phyloP scores from a whole-genome alignment of 2,113 vertebrate genomes.

The Erythrocercus mccallii region DNA sequence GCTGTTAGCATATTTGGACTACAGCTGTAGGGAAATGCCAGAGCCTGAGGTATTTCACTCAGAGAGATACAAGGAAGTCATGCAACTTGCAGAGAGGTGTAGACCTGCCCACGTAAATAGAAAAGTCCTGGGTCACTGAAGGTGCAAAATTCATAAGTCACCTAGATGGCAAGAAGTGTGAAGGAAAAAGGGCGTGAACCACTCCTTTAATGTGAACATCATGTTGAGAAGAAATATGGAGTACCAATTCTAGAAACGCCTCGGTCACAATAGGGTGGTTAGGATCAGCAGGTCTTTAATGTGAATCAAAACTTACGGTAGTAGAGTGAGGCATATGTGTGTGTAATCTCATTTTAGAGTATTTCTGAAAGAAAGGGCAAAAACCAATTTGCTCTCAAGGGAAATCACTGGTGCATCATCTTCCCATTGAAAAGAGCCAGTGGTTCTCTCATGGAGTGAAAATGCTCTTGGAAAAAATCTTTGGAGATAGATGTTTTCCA shows the following conservation, averaged over 20 bases:
- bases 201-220: background rate
- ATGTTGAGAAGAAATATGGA: background rate
- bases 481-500: background rate
- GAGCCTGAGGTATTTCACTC: background rate
- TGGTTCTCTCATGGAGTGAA: background rate
- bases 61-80: background rate
- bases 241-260: background rate
- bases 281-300: background rate
- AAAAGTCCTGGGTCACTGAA: background rate
- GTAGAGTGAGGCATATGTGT: background rate
- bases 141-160: background rate
- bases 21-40: background rate
- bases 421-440: background rate
- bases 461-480: background rate
- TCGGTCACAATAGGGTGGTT: background rate
- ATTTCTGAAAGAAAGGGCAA: background rate
- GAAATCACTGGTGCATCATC: background rate
- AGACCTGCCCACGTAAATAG: background rate
- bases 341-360: background rate
- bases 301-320: background rate
- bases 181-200: background rate
- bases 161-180: background rate
- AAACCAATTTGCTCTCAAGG: background rate
- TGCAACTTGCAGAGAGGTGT: background rate
- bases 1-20: background rate